A percentile compares a stretch with the other conserved stretches of the same genome.
These are phyloP conservation scores for Phymorhynchus buccinoides DNA, from an alignment of 1,140 invertebrate species.

Conservation along the genomic window DNA sequence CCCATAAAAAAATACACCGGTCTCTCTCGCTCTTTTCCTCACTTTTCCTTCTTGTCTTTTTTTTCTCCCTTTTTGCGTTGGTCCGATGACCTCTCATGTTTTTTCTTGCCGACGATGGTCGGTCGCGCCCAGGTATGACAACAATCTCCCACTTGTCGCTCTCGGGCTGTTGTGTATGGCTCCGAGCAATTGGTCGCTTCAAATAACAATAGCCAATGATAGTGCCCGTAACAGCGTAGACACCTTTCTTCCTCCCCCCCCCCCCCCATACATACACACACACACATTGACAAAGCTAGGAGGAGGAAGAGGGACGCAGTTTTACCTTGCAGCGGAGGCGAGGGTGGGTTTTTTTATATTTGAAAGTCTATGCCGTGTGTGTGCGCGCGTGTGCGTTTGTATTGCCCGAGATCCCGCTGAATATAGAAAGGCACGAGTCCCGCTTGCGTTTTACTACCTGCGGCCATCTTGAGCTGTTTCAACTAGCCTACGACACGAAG, in stretches of 20 bases:
- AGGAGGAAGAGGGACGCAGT: not conserved
- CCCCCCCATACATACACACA: not conserved
- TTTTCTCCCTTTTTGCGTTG: not conserved
- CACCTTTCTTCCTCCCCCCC: not conserved
- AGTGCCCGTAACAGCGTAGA: not conserved
- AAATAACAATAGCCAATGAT: constrained; percentile 31
- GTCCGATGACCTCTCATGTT: not conserved
- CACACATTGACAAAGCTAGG: too few relatives aligned
- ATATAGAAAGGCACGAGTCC: not conserved
- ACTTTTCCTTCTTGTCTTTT: not conserved
- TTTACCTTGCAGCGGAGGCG: too few relatives aligned
- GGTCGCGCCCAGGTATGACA: constrained; percentile 26
- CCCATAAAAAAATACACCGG: not conserved
- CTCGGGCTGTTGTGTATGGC: not conserved
- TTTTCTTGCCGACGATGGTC: not conserved
- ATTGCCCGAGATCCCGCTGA: not conserved
- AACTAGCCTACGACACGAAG: not conserved
- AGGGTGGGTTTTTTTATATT: not conserved
- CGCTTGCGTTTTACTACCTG: not conserved
- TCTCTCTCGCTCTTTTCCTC: not conserved
- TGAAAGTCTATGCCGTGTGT: not conserved
- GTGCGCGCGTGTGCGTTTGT: not conserved
- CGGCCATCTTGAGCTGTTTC: constrained; percentile 20
- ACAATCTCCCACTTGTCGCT: not conserved
- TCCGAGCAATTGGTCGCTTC: constrained; percentile 20